Evolutionary conservation across 2,797 vertebrate genomes (phyloP).

Genomic region (Gymnothorax javanicus): DNA sequence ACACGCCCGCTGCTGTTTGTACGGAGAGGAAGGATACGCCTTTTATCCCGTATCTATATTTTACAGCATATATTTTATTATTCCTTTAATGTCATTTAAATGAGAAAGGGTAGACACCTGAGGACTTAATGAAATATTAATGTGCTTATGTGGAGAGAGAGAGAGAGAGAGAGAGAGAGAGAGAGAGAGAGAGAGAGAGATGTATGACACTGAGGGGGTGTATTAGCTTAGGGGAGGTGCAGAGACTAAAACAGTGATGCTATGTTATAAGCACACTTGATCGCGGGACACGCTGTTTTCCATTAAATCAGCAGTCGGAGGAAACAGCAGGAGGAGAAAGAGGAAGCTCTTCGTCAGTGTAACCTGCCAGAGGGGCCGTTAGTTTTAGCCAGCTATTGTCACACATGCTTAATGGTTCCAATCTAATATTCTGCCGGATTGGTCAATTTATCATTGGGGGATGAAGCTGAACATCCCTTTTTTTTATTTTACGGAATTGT

Average conservation of each 20-base stretch:
- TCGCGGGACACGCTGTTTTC: not conserved
- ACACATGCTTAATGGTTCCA: not conserved
- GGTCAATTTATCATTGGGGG: not conserved
- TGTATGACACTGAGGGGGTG: not conserved
- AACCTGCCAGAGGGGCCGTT: not conserved
- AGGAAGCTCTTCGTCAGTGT: not conserved
- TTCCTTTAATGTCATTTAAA: conserved; percentile 1
- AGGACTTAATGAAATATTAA: not conserved
- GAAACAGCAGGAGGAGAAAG: not conserved
- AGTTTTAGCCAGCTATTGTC: not conserved
- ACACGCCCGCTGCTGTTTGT: not conserved
- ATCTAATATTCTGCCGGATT: not conserved
- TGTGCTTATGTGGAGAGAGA: not conserved
- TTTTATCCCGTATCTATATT: not conserved
- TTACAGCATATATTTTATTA: conserved; percentile 9
- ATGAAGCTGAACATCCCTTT: not conserved
- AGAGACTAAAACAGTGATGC: not conserved
- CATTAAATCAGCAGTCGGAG: too few relatives aligned
- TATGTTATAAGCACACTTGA: not conserved
- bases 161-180: not conserved
- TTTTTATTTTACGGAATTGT: not conserved
- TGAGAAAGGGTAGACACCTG: not conserved
- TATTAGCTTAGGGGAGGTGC: not conserved
- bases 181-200: too few relatives aligned
- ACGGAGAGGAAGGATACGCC: not conserved